phyloP scores from a whole-genome alignment of 2,888 invertebrate species.

The Drosophila sordidapex region DNA sequence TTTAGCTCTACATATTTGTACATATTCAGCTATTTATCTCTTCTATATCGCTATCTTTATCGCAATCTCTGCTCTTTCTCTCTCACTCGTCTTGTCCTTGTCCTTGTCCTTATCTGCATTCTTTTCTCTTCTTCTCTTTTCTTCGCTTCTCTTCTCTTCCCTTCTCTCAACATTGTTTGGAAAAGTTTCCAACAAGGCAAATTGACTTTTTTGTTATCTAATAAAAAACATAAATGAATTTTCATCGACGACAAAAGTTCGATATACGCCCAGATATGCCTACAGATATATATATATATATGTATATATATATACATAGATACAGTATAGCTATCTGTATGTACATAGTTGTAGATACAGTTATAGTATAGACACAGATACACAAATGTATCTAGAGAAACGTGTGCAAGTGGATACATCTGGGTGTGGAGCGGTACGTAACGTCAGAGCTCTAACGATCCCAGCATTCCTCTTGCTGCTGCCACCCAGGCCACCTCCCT shows the following conservation, averaged over 20 bases:
- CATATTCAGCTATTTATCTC: not conserved
- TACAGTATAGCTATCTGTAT: constrained; percentile 8
- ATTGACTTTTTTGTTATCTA: not conserved
- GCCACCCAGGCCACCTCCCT: not conserved
- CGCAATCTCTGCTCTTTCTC: not conserved
- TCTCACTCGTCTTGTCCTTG: not conserved
- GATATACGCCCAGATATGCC: not conserved
- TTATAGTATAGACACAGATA: constrained; percentile 8
- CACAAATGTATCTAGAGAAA: constrained; percentile 17
- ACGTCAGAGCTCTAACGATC: constrained; percentile 11
- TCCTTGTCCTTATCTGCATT: not conserved
- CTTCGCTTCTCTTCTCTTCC: not conserved
- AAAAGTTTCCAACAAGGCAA: not conserved
- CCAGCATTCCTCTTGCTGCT: constrained; percentile 1
- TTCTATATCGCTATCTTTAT: not conserved
- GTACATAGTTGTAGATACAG: constrained; percentile 12
- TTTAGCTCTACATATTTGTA: not conserved
- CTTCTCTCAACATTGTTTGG: not conserved
- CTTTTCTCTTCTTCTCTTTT: not conserved
- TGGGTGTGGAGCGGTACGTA: constrained; percentile 33
- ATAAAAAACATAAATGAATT: not conserved
- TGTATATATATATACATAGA: not conserved
- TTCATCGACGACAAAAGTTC: not conserved
- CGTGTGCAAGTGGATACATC: constrained; percentile 5
- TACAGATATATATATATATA: not conserved